phyloP scores from a whole-genome alignment of 2,113 vertebrate genomes.

The Brachypodius melanocephalos region DNA sequence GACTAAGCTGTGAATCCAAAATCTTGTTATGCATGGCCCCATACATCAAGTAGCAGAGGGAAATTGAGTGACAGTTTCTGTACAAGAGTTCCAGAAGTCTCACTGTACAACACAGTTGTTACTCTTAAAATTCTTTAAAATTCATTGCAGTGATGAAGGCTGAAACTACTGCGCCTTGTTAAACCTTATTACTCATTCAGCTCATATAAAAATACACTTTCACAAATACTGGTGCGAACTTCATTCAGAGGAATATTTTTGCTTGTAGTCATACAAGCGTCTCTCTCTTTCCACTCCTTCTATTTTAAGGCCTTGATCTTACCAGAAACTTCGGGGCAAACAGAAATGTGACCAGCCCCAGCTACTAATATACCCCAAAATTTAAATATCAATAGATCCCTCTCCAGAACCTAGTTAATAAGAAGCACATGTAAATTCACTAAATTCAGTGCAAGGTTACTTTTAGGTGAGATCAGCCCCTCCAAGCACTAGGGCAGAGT shows the following conservation, averaged over 20 bases:
- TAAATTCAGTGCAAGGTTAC: not conserved
- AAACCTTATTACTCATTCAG: not conserved
- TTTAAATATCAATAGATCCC: not conserved
- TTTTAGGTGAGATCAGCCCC: not conserved
- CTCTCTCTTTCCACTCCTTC: not conserved
- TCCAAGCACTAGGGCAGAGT: not conserved
- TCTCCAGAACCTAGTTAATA: not conserved
- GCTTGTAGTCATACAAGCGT: not conserved
- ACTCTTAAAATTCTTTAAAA: not conserved
- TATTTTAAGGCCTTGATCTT: not conserved
- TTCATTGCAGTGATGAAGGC: not conserved
- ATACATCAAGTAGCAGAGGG: not conserved
- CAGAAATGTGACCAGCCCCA: not conserved
- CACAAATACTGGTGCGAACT: not conserved
- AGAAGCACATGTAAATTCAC: not conserved
- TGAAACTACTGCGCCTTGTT: not conserved
- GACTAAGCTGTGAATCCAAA: constrained; percentile 2
- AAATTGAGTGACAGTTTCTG: not conserved
- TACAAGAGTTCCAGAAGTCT: not conserved
- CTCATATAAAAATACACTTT: not conserved
- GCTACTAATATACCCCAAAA: not conserved
- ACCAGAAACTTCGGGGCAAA: not conserved
- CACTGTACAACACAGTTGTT: not conserved
- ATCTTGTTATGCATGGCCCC: not conserved
- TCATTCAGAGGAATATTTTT: not conserved